Evolutionary conservation across 2,113 vertebrate genomes (phyloP).

Genomic region (Hemibagrus wyckioides): DNA sequence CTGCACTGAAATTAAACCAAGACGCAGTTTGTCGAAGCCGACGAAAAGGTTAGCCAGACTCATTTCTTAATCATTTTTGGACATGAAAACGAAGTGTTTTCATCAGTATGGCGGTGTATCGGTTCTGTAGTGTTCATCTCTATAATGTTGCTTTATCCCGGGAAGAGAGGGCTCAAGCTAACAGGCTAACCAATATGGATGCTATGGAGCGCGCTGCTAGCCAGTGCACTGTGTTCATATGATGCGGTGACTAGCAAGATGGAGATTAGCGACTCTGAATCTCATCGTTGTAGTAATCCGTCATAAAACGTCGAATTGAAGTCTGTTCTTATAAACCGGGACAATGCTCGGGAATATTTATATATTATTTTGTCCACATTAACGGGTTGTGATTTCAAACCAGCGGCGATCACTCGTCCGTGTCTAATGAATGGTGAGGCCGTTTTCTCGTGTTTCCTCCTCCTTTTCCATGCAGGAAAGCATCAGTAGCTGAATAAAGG

Average conservation of each 20-base stretch:
- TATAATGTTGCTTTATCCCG: slow-evolving; percentile 15
- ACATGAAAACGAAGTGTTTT: background rate
- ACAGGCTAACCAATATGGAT: slow-evolving; percentile 61
- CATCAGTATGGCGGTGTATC: background rate
- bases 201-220: slow-evolving; percentile 41
- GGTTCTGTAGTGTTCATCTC: background rate
- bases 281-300: background rate
- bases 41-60: slow-evolving; percentile 41
- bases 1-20: slow-evolving; percentile 35
- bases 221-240: slow-evolving; percentile 24
- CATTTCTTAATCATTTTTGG: background rate
- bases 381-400: slow-evolving; percentile 31
- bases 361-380: background rate
- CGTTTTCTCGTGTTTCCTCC: background rate
- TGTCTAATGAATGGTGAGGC: slow-evolving; percentile 18
- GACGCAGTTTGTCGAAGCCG: slow-evolving; percentile 23
- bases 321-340: background rate
- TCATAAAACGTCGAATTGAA: background rate
- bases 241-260: slow-evolving; percentile 41
- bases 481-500: background rate
- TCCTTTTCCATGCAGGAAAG: background rate
- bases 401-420: background rate
- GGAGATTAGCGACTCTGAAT: slow-evolving; percentile 44
- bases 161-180: slow-evolving; percentile 37
- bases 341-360: background rate